Evolutionary conservation across 92 coral and sea anemone genomes (phyloP), one percentile per base, ranked within the genome.

Genomic region (Palythoa heliodiscus): DNA sequence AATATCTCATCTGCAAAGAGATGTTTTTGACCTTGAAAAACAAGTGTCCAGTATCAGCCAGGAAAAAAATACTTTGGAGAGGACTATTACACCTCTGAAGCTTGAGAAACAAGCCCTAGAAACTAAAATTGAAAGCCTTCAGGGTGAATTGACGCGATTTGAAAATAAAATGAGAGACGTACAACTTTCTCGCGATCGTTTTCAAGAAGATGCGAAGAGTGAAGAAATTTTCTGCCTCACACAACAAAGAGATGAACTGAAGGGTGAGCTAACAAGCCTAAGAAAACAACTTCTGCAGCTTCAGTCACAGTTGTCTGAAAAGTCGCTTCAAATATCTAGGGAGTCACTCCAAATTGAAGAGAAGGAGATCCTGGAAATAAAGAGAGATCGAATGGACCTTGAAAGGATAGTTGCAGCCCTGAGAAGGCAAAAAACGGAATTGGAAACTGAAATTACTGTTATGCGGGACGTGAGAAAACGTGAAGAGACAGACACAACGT

Each of bases 341-440:
- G 91, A 94, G 52, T 61, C 88, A 2, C 23, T 72, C 16, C 91
- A 86, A 3, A 84, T 87, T 16, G 93, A 94, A 52, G 86, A 88
- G 15, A 86, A 79, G 25, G 92, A 88, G 13, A 87, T 94, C 13
- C 80, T 83, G 11, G 89, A 86, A 75, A 71, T 93, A 87, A 95
- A 95, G 68, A 89, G 77, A 83, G 93, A 86, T 14, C 75, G 97
- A 79, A 75, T 90, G 82, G 93, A 97, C 50, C 91, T 97, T 3
- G 98, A 97, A 87, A 95, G 83, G 38, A 79, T 68, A 14, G 89
- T 97, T 52, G 89, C 94, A 35, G 74, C 92, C 14, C 74, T 95
- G 29, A 86, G 86, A 22, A 89, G 97, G 16, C 94, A 86, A 72
- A 97, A 97, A 81, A 88, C 94, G 16, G 98, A 97, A 69, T 61